Conservation (phyloP, 2,888 invertebrate species). For the Theretra japonica region DNA sequence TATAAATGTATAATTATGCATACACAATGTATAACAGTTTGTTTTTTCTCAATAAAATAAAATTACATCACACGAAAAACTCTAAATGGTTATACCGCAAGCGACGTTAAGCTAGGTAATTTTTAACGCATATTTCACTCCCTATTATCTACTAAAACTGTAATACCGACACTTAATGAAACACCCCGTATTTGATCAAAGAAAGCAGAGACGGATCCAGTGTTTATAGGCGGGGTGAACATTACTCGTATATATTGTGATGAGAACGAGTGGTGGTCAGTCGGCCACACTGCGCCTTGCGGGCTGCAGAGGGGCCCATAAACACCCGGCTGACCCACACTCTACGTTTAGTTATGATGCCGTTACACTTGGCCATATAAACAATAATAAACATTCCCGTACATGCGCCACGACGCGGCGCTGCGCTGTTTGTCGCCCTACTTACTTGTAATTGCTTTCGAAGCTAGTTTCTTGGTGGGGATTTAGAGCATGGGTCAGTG, state of each 20-base stretch:
- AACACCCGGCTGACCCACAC: slow-evolving; percentile 14
- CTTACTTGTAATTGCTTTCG: slow-evolving; percentile 26
- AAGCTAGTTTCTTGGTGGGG: slow-evolving; percentile 15
- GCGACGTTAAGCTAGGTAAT: neutral
- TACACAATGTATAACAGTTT: too few species aligned
- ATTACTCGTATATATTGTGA: slow-evolving; percentile 18
- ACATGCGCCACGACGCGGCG: slow-evolving; percentile 4
- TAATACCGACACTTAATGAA: slow-evolving; percentile 17
- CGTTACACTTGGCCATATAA: slow-evolving; percentile 9
- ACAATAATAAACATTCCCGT: slow-evolving; percentile 18
- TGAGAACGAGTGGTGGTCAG: neutral
- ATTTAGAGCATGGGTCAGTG: neutral
- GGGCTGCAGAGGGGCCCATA: neutral
- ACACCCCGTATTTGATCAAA: slow-evolving; percentile 6
- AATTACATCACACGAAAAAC: neutral
- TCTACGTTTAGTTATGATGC: slow-evolving; percentile 16
- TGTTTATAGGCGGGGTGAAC: neutral
- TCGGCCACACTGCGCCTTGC: neutral
- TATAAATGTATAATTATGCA: too few species aligned
- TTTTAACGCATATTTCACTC: neutral
- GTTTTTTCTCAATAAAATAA: too few species aligned
- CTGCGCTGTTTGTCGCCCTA: slow-evolving; percentile 27
- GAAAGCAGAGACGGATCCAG: neutral
- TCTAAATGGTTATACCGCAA: neutral
- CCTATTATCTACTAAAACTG: slow-evolving; percentile 17